Evolutionary conservation across 1,140 invertebrate genomes (phyloP).

Genomic region (Cydia fagiglandana): DNA sequence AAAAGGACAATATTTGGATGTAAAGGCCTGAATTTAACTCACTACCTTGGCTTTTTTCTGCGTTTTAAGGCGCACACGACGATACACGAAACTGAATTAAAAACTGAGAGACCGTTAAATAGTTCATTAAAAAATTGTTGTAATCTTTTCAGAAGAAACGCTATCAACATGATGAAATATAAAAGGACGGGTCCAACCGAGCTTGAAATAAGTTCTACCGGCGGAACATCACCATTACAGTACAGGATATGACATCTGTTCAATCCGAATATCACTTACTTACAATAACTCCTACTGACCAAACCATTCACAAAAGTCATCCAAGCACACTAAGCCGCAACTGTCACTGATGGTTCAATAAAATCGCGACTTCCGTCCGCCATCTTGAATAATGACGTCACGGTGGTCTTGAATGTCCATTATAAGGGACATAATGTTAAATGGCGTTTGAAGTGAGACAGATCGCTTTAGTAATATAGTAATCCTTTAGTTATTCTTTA

Average conservation of each 20-base stretch:
- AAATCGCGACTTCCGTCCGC: background rate
- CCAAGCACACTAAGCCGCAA: constrained; percentile 15
- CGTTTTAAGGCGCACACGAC: no score
- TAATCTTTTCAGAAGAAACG: no score
- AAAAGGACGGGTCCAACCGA: constrained; percentile 12
- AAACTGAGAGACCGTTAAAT: no score
- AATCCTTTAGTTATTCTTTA: constrained; percentile 5
- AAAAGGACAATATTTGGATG: no score
- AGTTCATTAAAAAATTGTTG: no score
- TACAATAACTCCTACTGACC: constrained; percentile 4
- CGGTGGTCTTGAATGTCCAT: background rate
- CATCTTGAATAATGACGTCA: constrained; percentile 9
- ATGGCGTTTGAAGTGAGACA: constrained; percentile 2
- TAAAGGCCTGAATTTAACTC: no score
- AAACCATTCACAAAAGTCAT: background rate
- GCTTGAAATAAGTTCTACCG: background rate
- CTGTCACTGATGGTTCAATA: constrained; percentile 15
- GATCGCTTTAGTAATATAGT: background rate
- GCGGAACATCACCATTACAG: constrained; percentile 9
- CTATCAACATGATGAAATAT: background rate
- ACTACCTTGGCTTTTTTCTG: no score
- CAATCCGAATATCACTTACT: constrained; percentile 27
- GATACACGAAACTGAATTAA: no score
- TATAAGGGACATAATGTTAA: constrained; percentile 4
- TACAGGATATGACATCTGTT: constrained; percentile 25